Evolutionary conservation across 2,888 invertebrate species (phyloP).

Genomic region (Pammene fasciana): DNA sequence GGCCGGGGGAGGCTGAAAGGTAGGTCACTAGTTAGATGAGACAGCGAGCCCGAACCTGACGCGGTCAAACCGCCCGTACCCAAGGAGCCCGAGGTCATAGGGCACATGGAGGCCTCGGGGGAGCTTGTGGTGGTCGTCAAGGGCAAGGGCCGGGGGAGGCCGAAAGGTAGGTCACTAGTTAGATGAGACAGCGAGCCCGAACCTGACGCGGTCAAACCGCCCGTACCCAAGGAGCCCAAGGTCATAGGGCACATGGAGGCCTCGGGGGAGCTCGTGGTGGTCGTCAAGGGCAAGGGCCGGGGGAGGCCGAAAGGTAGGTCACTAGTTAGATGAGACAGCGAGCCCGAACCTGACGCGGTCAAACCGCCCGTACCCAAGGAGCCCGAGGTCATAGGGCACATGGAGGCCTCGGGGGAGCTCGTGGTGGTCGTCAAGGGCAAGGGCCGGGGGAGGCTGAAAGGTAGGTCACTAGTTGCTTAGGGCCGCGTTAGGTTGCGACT

Average conservation of each 20-base stretch:
- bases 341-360: too few relatives aligned
- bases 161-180: background rate
- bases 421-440: background rate
- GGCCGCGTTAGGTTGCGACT: too few relatives aligned
- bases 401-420: background rate
- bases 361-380: background rate
- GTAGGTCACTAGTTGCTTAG: too few relatives aligned
- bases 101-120: background rate
- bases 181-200: too few relatives aligned
- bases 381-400: background rate
- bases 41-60: too few relatives aligned
- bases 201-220: too few relatives aligned
- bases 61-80: too few relatives aligned
- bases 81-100: background rate
- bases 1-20: background rate
- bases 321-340: too few relatives aligned
- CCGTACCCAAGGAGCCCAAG: background rate
- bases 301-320: background rate
- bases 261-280: background rate
- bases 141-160: background rate
- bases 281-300: background rate
- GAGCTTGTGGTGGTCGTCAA: background rate
- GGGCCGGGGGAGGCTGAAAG: background rate
- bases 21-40: too few relatives aligned
- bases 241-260: background rate